phyloP scores from a whole-genome alignment of 2,797 vertebrate species.

The Rhinichthys osculus region DNA sequence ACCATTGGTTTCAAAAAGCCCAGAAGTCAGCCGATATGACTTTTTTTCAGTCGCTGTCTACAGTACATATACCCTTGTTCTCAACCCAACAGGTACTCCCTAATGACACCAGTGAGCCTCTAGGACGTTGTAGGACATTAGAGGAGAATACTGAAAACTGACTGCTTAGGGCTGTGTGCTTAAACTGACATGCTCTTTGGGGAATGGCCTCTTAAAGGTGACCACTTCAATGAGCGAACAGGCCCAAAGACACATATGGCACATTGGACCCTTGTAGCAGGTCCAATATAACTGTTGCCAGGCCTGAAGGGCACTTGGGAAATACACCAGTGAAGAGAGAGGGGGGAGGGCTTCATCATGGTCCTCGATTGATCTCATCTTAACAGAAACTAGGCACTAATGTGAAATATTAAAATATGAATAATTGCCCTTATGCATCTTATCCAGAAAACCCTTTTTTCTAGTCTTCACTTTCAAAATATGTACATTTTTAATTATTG shows the following conservation, averaged over 20 bases:
- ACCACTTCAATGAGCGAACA: neutral
- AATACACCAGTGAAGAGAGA: neutral
- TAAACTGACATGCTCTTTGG: conserved; percentile 16
- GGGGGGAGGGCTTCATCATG: neutral
- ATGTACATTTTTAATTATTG: neutral
- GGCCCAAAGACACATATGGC: conserved; percentile 33
- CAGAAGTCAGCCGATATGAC: neutral
- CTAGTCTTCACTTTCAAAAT: neutral
- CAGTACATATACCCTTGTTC: conserved; percentile 15
- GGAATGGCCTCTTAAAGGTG: conserved; percentile 36
- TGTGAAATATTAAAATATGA: neutral
- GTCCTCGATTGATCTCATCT: neutral
- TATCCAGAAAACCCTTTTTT: neutral
- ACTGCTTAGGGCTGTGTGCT: conserved; percentile 15
- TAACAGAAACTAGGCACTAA: neutral
- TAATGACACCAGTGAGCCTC: conserved; percentile 7
- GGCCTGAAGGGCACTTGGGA: neutral
- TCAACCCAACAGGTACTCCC: neutral
- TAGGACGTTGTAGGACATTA: conserved; percentile 16
- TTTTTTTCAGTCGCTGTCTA: neutral
- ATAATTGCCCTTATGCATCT: neutral
- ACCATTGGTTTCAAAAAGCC: neutral
- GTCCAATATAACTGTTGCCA: conserved; percentile 63
- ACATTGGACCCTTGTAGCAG: conserved; percentile 15
- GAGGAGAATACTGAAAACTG: conserved; percentile 28